Conservation (phyloP, 2,888 invertebrate genomes). For the Cerceris ruficornis region DNA sequence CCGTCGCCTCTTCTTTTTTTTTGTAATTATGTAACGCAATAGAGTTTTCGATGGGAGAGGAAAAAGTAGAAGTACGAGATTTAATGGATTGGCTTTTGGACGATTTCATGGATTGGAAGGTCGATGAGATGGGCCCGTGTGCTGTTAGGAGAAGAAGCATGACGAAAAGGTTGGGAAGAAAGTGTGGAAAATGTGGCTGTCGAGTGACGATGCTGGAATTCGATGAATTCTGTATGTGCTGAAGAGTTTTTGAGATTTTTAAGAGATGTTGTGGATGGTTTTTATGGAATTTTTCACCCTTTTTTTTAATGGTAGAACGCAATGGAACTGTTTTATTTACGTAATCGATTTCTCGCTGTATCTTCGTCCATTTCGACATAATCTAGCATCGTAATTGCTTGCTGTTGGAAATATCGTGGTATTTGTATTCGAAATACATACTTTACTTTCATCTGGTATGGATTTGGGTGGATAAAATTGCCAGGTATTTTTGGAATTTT, state of each 20-base stretch:
- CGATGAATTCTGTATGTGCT: no score
- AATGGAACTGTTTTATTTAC: slow-evolving; percentile 17
- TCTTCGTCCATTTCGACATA: slow-evolving; percentile 18
- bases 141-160: no score
- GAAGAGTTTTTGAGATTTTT: no score
- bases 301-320: neutral
- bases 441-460: neutral
- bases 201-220: no score
- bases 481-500: neutral
- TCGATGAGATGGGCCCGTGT: no score
- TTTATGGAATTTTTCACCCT: neutral
- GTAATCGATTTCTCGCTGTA: slow-evolving; percentile 13
- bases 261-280: neutral
- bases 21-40: slow-evolving; percentile 3
- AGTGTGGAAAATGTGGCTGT: no score
- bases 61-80: neutral
- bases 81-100: neutral
- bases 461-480: neutral
- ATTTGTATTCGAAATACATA: neutral
- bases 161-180: no score
- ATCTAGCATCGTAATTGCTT: slow-evolving; percentile 5
- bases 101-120: no score
- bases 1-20: neutral
- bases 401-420: neutral
- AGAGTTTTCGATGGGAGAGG: neutral